These are phyloP conservation scores for Oscheius sp. DNA, from an alignment of 1,140 invertebrate genomes.

Conservation along the genomic window DNA sequence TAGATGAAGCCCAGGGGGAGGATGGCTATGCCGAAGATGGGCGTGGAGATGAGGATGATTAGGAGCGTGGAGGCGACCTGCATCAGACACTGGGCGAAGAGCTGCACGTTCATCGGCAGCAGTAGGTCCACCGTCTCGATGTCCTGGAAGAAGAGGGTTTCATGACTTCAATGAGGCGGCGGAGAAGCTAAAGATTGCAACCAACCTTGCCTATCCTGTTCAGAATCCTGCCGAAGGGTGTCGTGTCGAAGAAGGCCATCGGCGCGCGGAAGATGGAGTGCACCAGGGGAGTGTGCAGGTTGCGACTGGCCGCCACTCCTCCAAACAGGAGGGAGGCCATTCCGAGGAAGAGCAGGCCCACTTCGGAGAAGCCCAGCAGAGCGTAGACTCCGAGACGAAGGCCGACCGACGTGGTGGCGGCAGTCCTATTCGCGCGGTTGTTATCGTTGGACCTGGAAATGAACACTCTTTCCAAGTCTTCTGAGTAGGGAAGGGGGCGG, in stretches of 20 bases:
- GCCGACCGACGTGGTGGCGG: conserved; percentile 26
- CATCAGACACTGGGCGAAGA: conserved; percentile 58
- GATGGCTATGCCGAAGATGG: conserved; percentile 78
- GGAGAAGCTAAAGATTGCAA: neutral
- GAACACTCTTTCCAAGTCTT: neutral
- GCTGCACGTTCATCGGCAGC: conserved; percentile 65
- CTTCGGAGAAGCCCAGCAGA: conserved; percentile 52
- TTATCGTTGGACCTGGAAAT: conserved; percentile 46
- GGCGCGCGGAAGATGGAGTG: conserved; percentile 72
- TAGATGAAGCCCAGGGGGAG: conserved; percentile 81
- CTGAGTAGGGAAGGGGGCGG: too few species aligned
- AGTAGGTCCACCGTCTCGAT: conserved; percentile 64
- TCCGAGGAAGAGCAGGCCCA: conserved; percentile 42
- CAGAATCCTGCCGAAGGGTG: conserved; percentile 72
- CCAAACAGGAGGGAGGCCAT: conserved; percentile 54
- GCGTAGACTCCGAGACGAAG: conserved; percentile 53
- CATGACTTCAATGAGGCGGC: too few species aligned
- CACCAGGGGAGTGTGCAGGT: conserved; percentile 76
- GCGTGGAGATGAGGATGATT: conserved; percentile 82
- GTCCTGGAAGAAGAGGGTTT: conserved; percentile 59
- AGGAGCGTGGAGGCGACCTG: conserved; percentile 68
- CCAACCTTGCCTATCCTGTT: conserved; percentile 67
- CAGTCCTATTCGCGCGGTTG: conserved; percentile 7
- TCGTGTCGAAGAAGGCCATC: conserved; percentile 69
- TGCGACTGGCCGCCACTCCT: conserved; percentile 69